Evolutionary conservation across 2,113 vertebrate genomes (phyloP).

Genomic region (Nothobranchius kuhntae): DNA sequence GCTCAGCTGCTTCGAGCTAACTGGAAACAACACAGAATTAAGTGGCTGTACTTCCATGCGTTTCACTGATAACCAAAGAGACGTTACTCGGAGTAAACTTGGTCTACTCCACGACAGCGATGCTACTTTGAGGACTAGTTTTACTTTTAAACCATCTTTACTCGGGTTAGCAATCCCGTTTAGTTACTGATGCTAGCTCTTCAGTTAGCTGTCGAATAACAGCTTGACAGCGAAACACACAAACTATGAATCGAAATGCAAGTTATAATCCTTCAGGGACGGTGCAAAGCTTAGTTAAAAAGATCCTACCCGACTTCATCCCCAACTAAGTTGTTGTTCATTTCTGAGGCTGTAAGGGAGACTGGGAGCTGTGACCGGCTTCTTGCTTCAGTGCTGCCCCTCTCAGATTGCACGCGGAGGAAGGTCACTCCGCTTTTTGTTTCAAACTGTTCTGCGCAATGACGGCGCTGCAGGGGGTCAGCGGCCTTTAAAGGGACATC

Average conservation of each 20-base stretch:
- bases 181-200: conserved; percentile 60
- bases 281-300: neutral
- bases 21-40: conserved; percentile 36
- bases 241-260: conserved; percentile 14
- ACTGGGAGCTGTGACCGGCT: conserved; percentile 64
- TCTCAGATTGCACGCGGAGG: conserved; percentile 79
- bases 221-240: conserved; percentile 33
- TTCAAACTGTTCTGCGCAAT: conserved; percentile 88
- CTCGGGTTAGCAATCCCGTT: conserved; percentile 50
- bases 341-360: conserved; percentile 77
- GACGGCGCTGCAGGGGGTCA: conserved; percentile 80
- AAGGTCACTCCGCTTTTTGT: conserved; percentile 87
- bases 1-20: conserved; percentile 53
- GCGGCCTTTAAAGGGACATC: conserved; percentile 70
- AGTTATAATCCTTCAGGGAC: neutral
- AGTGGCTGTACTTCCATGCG: conserved; percentile 15
- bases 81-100: neutral
- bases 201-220: conserved; percentile 66
- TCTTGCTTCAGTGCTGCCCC: conserved; percentile 70
- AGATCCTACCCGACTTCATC: conserved; percentile 92
- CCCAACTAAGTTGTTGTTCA: conserved; percentile 92
- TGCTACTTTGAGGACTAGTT: conserved; percentile 26
- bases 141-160: conserved; percentile 59
- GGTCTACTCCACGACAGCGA: neutral
- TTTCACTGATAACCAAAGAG: neutral